Evolutionary conservation across 2,888 invertebrate genomes (phyloP).

Genomic region (Phyllotreta striolata): DNA sequence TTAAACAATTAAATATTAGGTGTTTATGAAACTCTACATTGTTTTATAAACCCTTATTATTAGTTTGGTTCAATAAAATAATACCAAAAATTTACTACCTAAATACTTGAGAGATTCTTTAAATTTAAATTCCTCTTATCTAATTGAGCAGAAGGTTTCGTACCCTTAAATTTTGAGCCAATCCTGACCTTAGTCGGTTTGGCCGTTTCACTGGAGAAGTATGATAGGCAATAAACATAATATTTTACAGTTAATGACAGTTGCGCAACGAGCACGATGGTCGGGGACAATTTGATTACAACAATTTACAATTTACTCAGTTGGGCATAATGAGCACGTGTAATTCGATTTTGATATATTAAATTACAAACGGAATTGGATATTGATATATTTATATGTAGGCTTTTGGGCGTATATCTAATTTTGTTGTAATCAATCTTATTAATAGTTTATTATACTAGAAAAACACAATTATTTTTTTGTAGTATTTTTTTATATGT

Average conservation of each 20-base stretch:
- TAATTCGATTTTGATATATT: slow-evolving; percentile 9
- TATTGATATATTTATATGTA: neutral
- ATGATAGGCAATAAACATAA: slow-evolving; percentile 27
- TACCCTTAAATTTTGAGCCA: neutral
- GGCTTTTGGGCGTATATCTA: neutral
- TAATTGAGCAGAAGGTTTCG: neutral
- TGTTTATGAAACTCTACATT: too few species aligned
- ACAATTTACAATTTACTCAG: slow-evolving; percentile 24
- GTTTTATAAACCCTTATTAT: too few species aligned
- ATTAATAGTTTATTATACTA: too few species aligned
- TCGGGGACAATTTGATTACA: slow-evolving; percentile 20
- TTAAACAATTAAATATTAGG: too few species aligned
- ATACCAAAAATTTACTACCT: too few species aligned
- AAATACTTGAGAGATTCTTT: too few species aligned
- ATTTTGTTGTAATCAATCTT: too few species aligned
- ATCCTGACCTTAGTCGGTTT: slow-evolving; percentile 6
- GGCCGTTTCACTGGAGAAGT: neutral
- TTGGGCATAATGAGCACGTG: neutral
- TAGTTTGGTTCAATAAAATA: too few species aligned
- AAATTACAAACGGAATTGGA: slow-evolving; percentile 7
- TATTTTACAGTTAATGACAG: slow-evolving; percentile 32
- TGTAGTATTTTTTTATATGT: too few species aligned
- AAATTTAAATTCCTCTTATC: neutral
- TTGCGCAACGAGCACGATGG: slow-evolving; percentile 17
- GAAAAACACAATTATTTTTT: too few species aligned